Evolutionary conservation across 2,888 invertebrate genomes (phyloP), one percentile per base, ranked within the genome.

Genomic region (Pharmacophagus antenor): DNA sequence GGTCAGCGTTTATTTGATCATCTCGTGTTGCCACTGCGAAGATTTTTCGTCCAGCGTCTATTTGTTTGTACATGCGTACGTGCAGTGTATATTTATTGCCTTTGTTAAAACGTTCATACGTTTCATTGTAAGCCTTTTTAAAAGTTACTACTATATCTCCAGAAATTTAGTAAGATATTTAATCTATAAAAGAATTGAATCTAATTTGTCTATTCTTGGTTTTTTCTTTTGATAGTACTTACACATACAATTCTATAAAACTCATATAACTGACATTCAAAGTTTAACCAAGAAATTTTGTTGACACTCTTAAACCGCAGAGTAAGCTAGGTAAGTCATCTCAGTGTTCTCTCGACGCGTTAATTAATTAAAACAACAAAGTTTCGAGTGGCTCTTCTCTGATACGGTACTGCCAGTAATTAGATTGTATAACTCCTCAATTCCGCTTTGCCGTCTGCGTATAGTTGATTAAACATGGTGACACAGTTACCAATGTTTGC

Each of bases 321-420:
- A 72, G 56, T 54, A 67, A 64, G 67, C 70, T 67, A 67, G 69
- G 68, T 71, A 54, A 54, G 73, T 72, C 66, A 65, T 65, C 67
- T 66, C 72, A 70, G 68, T 70, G 71, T 74, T 70, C 70, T 69
- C 66, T 66, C 67, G 70, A 63, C 64, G 70, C 68, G 65, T 73
- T 76, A 74, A 79, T 80, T 83, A 82, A 83, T 82, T 79, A 81
- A 79, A 79, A 76, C 77, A 74, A 77, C 79, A 76, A 82, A 82
- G 77, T 82, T 80, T 72, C 66, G 64, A 76, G 69, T 69, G 70
- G 74, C 70, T 73, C 67, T 67, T 68, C 41, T 41, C 71, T 64
- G 64, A 74, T 71, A 70, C 72, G 69, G 58, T 64, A 63, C 66
- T 56, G 65, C 61, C 25, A 59, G 63, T 77, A 75, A 77, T 78